Base-by-base conservation (phyloP, 2,888 invertebrate species). In the Melinopterus prodromus region DNA sequence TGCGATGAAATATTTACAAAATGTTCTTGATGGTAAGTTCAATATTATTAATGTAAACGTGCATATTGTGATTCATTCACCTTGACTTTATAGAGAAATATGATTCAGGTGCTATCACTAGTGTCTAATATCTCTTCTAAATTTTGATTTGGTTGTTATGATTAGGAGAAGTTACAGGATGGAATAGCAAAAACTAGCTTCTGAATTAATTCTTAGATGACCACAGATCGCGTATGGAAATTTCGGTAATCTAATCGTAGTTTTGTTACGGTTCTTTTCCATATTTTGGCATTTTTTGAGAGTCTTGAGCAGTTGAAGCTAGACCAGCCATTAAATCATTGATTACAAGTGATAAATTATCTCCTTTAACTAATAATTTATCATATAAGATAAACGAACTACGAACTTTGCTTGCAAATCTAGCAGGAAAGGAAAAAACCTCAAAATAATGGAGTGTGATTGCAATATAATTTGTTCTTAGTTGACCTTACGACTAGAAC, bases 1-100 rank as follows among this genome's bases (percentile, higher is more conserved):
- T 80, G 89, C 90, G 69, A 88, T 91, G 89, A 85, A 86, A 0
- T 91, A 90, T 83, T 82, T 91, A 80, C 89, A 90, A 76, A 88
- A 88, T 82, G 88, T 90, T 1, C 83, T 90, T 0, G 85, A 84
- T 53, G 90, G 90, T 90, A 82, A 16, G 78, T 71, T 70, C 2
- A 2, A 26, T 26, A 2, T 26, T 26, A 26, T 26, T 26, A 26
- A 26, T 26, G 26, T 26, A 26, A 26, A 26, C 1, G 26, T 26
- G 26, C 26, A 26, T n/a, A n/a, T n/a, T n/a, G n/a, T n/a, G n/a
- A n/a, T n/a, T n/a, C n/a, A n/a, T 26, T 26, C 26, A 26, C 26
- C 26, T 26, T 26, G 26, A 26, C 26, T 26, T 26, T 26, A 26
- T 26, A 3, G 26, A 26, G 26, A 26, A 26, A 26, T 26, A 3